Percentiles rank a stretch among this genome's conserved stretches.
Conservation (phyloP, 2,888 invertebrate species). For the Monoplex corrugatus region DNA sequence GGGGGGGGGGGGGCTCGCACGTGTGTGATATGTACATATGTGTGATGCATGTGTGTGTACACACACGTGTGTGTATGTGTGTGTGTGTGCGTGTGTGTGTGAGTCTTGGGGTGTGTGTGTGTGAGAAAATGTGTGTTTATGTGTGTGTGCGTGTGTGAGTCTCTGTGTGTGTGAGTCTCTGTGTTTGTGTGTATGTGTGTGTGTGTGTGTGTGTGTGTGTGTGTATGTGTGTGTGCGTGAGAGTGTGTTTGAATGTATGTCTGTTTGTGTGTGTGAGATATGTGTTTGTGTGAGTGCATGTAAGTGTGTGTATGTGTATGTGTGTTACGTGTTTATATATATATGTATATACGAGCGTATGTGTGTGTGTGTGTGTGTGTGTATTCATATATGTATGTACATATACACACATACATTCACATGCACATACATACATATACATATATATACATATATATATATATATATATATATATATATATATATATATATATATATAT, state of each 20-base stretch:
- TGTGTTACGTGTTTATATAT: neutral
- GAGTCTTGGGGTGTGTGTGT: neutral
- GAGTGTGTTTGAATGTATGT: neutral
- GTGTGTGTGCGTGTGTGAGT: neutral
- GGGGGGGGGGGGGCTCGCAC: too few species aligned
- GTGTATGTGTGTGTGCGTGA: neutral
- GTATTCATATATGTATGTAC: neutral
- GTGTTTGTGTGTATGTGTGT: neutral
- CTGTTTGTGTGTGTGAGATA: neutral
- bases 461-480: neutral
- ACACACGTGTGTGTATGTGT: neutral
- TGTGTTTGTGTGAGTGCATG: neutral
- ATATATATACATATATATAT: neutral
- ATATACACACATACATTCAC: neutral
- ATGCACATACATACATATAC: neutral
- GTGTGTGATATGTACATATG: too few species aligned
- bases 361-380: neutral
- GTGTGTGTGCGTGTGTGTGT: neutral
- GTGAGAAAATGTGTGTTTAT: neutral
- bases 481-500: neutral
- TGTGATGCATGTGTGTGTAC: too few species aligned
- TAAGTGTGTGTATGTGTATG: neutral
- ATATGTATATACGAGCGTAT: neutral
- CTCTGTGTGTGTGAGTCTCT: neutral
- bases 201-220: neutral